phyloP scores from a whole-genome alignment of 2,888 invertebrate species.

The Pheosia gnoma region DNA sequence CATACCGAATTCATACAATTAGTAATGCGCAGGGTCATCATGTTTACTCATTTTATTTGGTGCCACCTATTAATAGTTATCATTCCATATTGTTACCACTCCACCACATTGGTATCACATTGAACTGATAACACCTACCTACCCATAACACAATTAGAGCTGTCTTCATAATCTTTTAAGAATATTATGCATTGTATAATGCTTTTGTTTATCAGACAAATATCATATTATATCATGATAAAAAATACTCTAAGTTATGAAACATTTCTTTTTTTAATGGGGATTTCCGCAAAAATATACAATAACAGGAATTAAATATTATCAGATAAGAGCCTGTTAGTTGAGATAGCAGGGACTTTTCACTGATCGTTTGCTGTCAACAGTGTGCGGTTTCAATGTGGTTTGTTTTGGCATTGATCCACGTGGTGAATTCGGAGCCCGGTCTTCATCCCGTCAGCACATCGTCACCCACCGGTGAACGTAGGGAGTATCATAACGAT shows the following conservation, averaged over 20 bases:
- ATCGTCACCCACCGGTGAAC: neutral
- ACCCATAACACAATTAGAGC: too few species aligned
- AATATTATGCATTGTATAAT: too few species aligned
- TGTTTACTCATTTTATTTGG: too few species aligned
- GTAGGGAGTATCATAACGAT: too few species aligned
- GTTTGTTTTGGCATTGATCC: conserved; percentile 11
- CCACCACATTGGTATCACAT: too few species aligned
- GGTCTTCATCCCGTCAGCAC: neutral
- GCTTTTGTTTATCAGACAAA: neutral
- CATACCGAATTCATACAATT: too few species aligned
- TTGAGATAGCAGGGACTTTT: conserved; percentile 17
- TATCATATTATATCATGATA: neutral
- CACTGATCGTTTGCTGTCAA: neutral
- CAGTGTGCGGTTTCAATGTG: conserved; percentile 14
- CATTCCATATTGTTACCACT: too few species aligned
- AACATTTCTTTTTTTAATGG: conserved; percentile 7
- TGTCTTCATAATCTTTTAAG: too few species aligned
- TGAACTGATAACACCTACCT: too few species aligned
- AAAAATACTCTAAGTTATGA: neutral
- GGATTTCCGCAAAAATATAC: conserved; percentile 11
- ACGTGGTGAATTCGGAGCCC: conserved; percentile 19
- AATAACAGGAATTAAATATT: conserved; percentile 16
- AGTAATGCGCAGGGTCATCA: too few species aligned
- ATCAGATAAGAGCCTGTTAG: conserved; percentile 17
- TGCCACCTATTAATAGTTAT: too few species aligned